Conservation (phyloP, 2,113 vertebrate species). For the Scomber scombrus region DNA sequence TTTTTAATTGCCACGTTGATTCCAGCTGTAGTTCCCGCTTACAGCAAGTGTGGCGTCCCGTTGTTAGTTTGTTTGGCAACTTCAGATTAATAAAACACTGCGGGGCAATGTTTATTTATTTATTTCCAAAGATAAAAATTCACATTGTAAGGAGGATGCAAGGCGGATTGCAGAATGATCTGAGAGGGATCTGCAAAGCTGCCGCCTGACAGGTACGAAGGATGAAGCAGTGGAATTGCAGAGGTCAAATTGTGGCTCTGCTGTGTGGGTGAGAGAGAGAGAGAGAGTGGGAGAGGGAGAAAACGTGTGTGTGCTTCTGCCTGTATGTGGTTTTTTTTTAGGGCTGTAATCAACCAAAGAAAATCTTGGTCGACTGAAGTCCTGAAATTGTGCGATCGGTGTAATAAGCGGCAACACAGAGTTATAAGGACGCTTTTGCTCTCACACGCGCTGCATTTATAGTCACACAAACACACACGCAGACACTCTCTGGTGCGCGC, state of each 20-base stretch:
- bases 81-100: conserved; percentile 7
- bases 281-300: not conserved
- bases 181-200: conserved; percentile 25
- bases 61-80: conserved; percentile 14
- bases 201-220: conserved; percentile 10
- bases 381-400: no score
- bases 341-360: no score
- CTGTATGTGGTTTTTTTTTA: not conserved
- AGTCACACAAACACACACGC: no score
- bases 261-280: not conserved
- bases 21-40: not conserved
- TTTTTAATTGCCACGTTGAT: conserved; percentile 14
- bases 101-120: not conserved
- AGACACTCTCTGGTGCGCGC: no score
- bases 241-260: not conserved
- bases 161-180: not conserved
- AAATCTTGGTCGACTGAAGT: no score
- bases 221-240: conserved; percentile 8
- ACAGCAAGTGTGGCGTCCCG: conserved; percentile 3
- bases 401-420: no score
- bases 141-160: no score
- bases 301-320: not conserved
- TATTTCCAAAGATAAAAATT: not conserved
- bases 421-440: no score
- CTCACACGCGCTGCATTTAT: no score